Evolutionary conservation across 2,888 invertebrate species (phyloP).

Genomic region (Plagodis dolabraria): DNA sequence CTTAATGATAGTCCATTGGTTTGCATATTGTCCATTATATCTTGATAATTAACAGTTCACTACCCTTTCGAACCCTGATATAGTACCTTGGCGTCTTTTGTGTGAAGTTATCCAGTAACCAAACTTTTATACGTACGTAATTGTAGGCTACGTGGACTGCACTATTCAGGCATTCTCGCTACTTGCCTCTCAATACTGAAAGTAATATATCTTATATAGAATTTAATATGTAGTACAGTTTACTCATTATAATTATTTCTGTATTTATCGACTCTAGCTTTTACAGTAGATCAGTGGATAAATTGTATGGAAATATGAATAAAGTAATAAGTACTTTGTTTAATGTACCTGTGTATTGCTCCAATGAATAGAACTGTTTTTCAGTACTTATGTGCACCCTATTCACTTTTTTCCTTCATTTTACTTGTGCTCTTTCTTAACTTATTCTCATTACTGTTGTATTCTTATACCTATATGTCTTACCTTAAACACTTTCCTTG

Average conservation of each 20-base stretch:
- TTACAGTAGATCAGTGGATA: constrained; percentile 48
- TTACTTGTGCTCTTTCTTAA: constrained; percentile 17
- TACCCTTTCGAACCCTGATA: too few species aligned
- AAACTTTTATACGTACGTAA: constrained; percentile 9
- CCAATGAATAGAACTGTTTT: constrained; percentile 61
- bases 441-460: too few species aligned
- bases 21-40: too few species aligned
- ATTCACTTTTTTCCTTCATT: constrained; percentile 12
- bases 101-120: constrained; percentile 4
- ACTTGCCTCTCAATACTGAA: constrained; percentile 45
- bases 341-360: constrained; percentile 78
- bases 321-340: constrained; percentile 48
- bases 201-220: constrained; percentile 56
- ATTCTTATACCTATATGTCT: constrained; percentile 6
- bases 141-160: constrained; percentile 10
- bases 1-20: too few species aligned
- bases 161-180: constrained; percentile 3
- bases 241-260: constrained; percentile 61
- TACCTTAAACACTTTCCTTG: not conserved
- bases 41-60: too few species aligned
- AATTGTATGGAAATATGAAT: constrained; percentile 57
- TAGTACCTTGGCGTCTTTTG: not conserved
- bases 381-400: constrained; percentile 3
- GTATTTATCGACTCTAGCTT: constrained; percentile 49
- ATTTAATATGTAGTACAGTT: constrained; percentile 56